These are phyloP conservation scores for Rhaphigaster nebulosa DNA, from an alignment of 2,888 invertebrate species.

Conservation along the genomic window DNA sequence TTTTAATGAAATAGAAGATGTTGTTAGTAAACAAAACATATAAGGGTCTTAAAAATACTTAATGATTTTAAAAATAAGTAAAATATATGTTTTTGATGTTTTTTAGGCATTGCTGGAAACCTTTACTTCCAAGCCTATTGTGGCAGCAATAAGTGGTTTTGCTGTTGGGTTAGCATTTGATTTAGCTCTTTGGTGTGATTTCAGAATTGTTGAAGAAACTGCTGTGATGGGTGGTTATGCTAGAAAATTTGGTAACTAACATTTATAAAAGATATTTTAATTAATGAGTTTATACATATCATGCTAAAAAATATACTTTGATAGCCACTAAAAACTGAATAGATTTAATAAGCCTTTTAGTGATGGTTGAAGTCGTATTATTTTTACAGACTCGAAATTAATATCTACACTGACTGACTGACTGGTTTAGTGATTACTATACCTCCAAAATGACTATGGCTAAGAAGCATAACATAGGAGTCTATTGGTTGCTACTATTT, in stretches of 20 bases:
- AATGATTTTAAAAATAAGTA: background rate
- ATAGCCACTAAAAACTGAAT: background rate
- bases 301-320: background rate
- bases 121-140: constrained; percentile 85
- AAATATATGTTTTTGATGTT: background rate
- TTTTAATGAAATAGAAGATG: constrained; percentile 61
- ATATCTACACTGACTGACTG: too few species aligned
- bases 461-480: too few species aligned
- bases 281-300: background rate
- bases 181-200: constrained; percentile 90
- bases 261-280: background rate
- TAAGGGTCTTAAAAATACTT: background rate
- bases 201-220: constrained; percentile 88
- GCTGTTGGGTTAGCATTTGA: constrained; percentile 94
- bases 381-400: too few species aligned
- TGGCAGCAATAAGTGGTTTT: constrained; percentile 92
- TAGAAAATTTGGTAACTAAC: constrained; percentile 81
- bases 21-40: constrained; percentile 60
- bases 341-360: too few species aligned
- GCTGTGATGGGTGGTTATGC: constrained; percentile 90
- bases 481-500: too few species aligned
- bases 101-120: constrained; percentile 78
- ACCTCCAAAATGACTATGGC: too few species aligned
- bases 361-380: too few species aligned
- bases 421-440: too few species aligned